A percentile compares a stretch with the other conserved stretches of the same genome.
These are phyloP conservation scores for Tiliqua scincoides DNA, from an alignment of 2,113 vertebrate species.

Conservation along the genomic window DNA sequence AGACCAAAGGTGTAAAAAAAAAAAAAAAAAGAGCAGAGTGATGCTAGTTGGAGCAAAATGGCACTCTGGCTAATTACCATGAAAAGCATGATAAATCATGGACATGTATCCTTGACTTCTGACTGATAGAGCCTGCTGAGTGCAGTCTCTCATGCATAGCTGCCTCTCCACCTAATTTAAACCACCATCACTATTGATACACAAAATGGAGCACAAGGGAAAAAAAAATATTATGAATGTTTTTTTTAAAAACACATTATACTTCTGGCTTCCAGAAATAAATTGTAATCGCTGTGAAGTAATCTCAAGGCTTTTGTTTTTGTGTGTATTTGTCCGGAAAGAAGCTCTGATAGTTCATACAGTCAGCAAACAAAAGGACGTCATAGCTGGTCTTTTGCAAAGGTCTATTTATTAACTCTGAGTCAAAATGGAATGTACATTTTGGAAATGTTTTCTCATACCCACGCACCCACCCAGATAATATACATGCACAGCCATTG, in stretches of 20 bases:
- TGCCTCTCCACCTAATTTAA: conserved; percentile 71
- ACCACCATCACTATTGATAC: conserved; percentile 24
- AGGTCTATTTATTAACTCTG: conserved; percentile 58
- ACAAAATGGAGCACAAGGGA: conserved; percentile 57
- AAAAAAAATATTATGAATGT: conserved; percentile 45
- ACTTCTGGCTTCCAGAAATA: conserved; percentile 70
- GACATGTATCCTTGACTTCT: conserved; percentile 73
- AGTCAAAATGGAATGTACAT: neutral
- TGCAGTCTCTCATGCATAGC: conserved; percentile 57
- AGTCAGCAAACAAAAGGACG: conserved; percentile 61
- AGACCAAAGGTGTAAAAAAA: conserved; percentile 47
- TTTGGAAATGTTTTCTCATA: neutral
- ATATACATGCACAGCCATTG: rapidly evolving
- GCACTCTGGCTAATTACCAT: conserved; percentile 76
- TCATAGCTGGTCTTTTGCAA: conserved; percentile 68
- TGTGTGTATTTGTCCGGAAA: conserved; percentile 43
- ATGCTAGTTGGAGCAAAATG: conserved; percentile 75
- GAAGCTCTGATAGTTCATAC: conserved; percentile 62
- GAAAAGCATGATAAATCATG: conserved; percentile 76
- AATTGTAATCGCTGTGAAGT: conserved; percentile 68
- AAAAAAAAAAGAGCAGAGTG: conserved; percentile 66
- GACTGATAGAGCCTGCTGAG: conserved; percentile 73
- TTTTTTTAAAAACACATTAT: conserved; percentile 47
- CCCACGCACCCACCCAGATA: too few species aligned
- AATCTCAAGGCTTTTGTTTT: conserved; percentile 55